phyloP scores from a whole-genome alignment of 64 coral and sea anemone genomes.

The Montipora efflorescens region DNA sequence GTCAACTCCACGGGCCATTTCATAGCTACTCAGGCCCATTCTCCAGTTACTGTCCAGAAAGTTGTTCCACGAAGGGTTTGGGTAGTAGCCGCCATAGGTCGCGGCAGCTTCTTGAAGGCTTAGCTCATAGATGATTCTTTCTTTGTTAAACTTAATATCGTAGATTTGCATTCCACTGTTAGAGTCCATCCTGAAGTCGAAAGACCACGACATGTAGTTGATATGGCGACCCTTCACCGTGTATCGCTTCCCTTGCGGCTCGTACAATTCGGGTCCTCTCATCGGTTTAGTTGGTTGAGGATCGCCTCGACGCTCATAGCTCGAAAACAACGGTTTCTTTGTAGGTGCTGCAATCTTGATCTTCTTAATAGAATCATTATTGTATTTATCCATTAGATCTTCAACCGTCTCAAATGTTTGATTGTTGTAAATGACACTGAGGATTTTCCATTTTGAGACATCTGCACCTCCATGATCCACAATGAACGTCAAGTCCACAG shows the following conservation, averaged over 20 bases:
- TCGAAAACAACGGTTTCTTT: not conserved
- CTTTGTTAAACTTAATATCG: slow-evolving; percentile 43
- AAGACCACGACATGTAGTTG: slow-evolving; percentile 70
- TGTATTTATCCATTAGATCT: not conserved
- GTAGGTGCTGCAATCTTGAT: slow-evolving; percentile 34
- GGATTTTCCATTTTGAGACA: slow-evolving; percentile 55
- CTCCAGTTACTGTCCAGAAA: slow-evolving; percentile 51
- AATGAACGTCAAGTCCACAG: slow-evolving; percentile 23
- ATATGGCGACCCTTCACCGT: slow-evolving; percentile 37
- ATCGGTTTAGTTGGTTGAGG: slow-evolving; percentile 44
- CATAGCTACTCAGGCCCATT: slow-evolving; percentile 34
- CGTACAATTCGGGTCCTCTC: slow-evolving; percentile 53
- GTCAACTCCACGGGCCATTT: slow-evolving; percentile 64
- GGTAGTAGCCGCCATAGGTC: slow-evolving; percentile 56
- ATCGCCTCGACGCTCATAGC: slow-evolving; percentile 40
- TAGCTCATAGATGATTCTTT: slow-evolving; percentile 56
- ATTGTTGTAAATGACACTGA: slow-evolving; percentile 57
- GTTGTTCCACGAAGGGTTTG: slow-evolving; percentile 41
- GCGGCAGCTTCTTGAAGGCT: slow-evolving; percentile 66
- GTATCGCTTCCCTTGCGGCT: slow-evolving; percentile 65
- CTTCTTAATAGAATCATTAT: not conserved
- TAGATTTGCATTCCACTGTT: slow-evolving; percentile 50
- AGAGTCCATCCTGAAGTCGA: slow-evolving; percentile 66
- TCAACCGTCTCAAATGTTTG: slow-evolving; percentile 51
- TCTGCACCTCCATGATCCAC: slow-evolving; percentile 41